Percentiles rank a stretch among this genome's conserved stretches.
Evolutionary conservation across 2,888 invertebrate species (phyloP).

Genomic region (Masnerella sp.): DNA sequence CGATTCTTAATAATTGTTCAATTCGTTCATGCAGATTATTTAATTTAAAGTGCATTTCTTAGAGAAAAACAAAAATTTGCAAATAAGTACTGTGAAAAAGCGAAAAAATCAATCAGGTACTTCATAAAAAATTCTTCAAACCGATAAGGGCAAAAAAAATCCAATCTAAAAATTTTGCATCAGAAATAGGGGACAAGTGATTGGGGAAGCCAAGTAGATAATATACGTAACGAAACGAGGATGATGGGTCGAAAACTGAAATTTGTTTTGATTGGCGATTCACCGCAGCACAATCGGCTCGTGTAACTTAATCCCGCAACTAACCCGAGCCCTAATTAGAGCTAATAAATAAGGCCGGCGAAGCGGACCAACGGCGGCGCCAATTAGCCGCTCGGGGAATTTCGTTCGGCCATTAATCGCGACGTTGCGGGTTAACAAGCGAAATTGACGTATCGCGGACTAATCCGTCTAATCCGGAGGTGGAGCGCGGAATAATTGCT

Average conservation of each 20-base stretch:
- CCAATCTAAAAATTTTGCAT: no score
- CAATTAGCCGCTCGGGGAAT: constrained; percentile 39
- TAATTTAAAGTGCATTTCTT: no score
- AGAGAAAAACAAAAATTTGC: no score
- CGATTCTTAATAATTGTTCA: no score
- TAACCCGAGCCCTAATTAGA: constrained; percentile 47
- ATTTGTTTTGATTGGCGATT: constrained; percentile 21
- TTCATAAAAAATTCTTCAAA: no score
- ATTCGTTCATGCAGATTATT: no score
- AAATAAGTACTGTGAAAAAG: no score
- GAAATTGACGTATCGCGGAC: constrained; percentile 55
- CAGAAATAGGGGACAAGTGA: no score
- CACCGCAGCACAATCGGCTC: constrained; percentile 28
- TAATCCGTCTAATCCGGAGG: constrained; percentile 75
- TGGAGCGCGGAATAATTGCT: constrained; percentile 74
- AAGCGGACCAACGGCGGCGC: constrained; percentile 37
- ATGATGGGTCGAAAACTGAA: background rate
- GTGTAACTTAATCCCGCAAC: constrained; percentile 41
- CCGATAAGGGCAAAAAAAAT: no score
- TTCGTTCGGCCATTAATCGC: constrained; percentile 40
- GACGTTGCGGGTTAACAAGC: constrained; percentile 48
- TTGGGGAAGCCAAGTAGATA: no score
- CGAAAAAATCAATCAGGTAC: no score
- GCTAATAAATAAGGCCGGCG: constrained; percentile 38
- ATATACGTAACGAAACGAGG: no score